phyloP scores from a whole-genome alignment of 2,888 invertebrate species.

The Monochamus alternatus region DNA sequence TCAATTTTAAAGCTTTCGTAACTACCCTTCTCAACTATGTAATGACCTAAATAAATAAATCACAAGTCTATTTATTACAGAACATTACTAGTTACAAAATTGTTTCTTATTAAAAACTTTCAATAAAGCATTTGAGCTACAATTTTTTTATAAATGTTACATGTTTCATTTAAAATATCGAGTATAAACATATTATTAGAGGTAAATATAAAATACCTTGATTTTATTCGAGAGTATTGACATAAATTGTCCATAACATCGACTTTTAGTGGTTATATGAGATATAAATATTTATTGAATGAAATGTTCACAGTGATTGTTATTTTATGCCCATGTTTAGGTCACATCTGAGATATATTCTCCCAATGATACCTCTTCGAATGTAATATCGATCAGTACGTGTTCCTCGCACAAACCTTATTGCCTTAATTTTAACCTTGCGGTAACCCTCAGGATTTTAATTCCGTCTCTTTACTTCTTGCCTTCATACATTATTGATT shows the following conservation, averaged over 20 bases:
- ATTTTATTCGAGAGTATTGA: not conserved
- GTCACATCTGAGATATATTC: not conserved
- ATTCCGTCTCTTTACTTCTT: not conserved
- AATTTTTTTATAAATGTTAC: too few relatives aligned
- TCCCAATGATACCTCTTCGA: not conserved
- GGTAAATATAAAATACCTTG: too few relatives aligned
- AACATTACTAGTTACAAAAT: too few relatives aligned
- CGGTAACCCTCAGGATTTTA: not conserved
- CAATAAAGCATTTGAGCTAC: too few relatives aligned
- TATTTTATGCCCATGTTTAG: slow-evolving; percentile 13
- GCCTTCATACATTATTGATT: slow-evolving; percentile 23
- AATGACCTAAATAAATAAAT: too few relatives aligned
- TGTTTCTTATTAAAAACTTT: too few relatives aligned
- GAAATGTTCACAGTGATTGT: not conserved
- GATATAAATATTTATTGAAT: not conserved
- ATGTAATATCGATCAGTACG: not conserved
- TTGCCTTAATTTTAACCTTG: slow-evolving; percentile 1
- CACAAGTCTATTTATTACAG: too few relatives aligned
- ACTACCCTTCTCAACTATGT: too few relatives aligned
- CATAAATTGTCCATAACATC: not conserved
- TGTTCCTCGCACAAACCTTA: not conserved
- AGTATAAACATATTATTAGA: too few relatives aligned
- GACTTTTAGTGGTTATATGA: not conserved
- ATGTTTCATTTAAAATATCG: too few relatives aligned
- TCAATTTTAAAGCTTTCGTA: too few relatives aligned